phyloP scores from a whole-genome alignment of 2,888 invertebrate species.

The Ptycholaimellus sp. region DNA sequence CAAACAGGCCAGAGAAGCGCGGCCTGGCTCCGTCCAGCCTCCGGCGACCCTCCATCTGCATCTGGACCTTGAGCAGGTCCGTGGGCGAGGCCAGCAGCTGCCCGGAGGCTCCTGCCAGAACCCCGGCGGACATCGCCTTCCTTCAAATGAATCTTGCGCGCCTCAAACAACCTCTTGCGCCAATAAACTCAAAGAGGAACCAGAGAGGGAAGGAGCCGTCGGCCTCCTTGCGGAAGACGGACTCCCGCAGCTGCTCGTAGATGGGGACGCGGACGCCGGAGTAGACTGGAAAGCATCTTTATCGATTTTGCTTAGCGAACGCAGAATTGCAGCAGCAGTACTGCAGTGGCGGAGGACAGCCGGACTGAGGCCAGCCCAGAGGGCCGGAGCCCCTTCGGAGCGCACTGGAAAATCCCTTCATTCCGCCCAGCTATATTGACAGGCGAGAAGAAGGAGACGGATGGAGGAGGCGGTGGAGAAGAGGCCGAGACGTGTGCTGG shows the following conservation, averaged over 20 bases:
- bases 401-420: background rate
- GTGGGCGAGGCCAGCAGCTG: slow-evolving; percentile 62
- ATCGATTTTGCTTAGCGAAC: no score
- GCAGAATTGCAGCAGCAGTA: no score
- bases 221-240: slow-evolving; percentile 39
- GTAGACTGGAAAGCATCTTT: slow-evolving; percentile 28
- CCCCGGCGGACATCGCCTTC: slow-evolving; percentile 45
- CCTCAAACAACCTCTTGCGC: no score
- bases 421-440: no score
- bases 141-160: no score
- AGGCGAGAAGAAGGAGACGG: no score
- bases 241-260: slow-evolving; percentile 53
- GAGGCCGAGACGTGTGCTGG: no score
- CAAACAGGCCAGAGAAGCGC: slow-evolving; percentile 47
- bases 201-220: slow-evolving; percentile 45
- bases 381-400: slow-evolving; percentile 19
- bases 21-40: slow-evolving; percentile 51
- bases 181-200: no score
- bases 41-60: slow-evolving; percentile 66
- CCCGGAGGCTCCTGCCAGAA: slow-evolving; percentile 53
- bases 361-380: slow-evolving; percentile 69
- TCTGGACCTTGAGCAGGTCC: slow-evolving; percentile 68
- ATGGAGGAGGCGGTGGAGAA: no score
- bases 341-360: slow-evolving; percentile 55
- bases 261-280: slow-evolving; percentile 53